Percentiles rank a stretch among this genome's conserved stretches.
These are phyloP conservation scores for Eriosoma lanigerum DNA, from an alignment of 1,140 invertebrate species.

Conservation along the genomic window DNA sequence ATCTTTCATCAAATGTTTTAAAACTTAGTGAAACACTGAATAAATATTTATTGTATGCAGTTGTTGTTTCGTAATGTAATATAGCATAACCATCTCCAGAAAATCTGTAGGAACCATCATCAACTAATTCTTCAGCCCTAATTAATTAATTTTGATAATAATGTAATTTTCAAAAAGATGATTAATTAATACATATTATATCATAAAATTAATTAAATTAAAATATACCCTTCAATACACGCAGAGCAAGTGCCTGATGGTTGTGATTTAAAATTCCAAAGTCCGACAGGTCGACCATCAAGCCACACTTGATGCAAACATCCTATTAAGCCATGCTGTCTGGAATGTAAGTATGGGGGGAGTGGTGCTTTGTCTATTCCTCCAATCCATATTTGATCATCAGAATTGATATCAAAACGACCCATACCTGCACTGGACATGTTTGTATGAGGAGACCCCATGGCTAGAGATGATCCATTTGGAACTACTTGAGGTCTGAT, in stretches of 20 bases:
- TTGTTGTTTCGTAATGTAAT: constrained; percentile 64
- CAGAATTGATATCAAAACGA: constrained; percentile 61
- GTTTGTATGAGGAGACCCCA: constrained; percentile 58
- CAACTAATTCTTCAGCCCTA: constrained; percentile 62
- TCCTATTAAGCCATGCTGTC: constrained; percentile 64
- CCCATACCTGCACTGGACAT: constrained; percentile 61
- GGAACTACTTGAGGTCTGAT: constrained; percentile 60
- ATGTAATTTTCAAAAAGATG: too few relatives aligned
- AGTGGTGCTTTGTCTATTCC: constrained; percentile 60
- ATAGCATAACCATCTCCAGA: constrained; percentile 78
- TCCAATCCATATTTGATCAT: constrained; percentile 65
- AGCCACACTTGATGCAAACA: constrained; percentile 78
- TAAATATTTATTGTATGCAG: constrained; percentile 69
- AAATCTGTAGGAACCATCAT: constrained; percentile 67
- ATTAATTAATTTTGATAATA: constrained; percentile 53
- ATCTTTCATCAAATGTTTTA: constrained; percentile 84
- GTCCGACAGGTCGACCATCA: constrained; percentile 76
- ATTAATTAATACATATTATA: too few relatives aligned
- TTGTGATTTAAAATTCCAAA: constrained; percentile 82
- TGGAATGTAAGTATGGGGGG: constrained; percentile 55
- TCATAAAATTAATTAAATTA: not conserved
- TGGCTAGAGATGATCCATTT: constrained; percentile 57
- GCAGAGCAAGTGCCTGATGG: constrained; percentile 71
- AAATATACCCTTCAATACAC: constrained; percentile 70
- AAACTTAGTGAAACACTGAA: constrained; percentile 81